These are phyloP conservation scores for Synanthedon vespiformis DNA, from an alignment of 2,888 invertebrate genomes.

Conservation along the genomic window DNA sequence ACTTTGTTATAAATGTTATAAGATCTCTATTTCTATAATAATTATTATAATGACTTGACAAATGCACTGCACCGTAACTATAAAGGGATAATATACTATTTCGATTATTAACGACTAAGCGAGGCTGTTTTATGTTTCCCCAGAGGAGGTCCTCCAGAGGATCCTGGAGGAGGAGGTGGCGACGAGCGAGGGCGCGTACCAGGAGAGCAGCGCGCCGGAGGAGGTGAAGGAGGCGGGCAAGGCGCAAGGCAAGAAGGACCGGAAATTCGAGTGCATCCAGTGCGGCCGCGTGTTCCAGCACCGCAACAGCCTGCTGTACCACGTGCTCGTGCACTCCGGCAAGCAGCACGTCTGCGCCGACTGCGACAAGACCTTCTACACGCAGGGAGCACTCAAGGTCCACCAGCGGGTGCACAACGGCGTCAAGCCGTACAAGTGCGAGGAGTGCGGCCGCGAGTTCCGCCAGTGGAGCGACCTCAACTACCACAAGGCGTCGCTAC, in stretches of 20 bases:
- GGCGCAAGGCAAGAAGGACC: constrained; percentile 27
- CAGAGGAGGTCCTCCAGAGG: constrained; percentile 55
- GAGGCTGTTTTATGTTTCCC: neutral
- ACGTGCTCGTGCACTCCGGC: constrained; percentile 83
- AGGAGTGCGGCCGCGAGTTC: constrained; percentile 82
- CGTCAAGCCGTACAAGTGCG: constrained; percentile 82
- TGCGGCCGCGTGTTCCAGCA: constrained; percentile 84
- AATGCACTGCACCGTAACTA: too few species aligned
- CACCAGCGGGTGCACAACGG: constrained; percentile 85
- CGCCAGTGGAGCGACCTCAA: constrained; percentile 91
- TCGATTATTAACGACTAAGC: neutral
- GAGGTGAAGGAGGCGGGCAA: neutral
- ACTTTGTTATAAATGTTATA: too few species aligned
- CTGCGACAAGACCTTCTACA: constrained; percentile 87
- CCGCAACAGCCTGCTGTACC: constrained; percentile 86
- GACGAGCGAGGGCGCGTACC: constrained; percentile 13
- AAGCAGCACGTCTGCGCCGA: constrained; percentile 82
- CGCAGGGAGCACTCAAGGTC: constrained; percentile 83
- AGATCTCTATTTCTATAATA: too few species aligned
- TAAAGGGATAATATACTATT: too few species aligned
- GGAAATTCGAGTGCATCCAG: constrained; percentile 69
- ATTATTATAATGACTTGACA: too few species aligned
- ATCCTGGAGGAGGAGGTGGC: constrained; percentile 47
- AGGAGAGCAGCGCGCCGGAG: constrained; percentile 12
- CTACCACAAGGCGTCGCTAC: constrained; percentile 86